Base-by-base conservation (phyloP, 2,113 vertebrate species). In the Turnix velox region DNA sequence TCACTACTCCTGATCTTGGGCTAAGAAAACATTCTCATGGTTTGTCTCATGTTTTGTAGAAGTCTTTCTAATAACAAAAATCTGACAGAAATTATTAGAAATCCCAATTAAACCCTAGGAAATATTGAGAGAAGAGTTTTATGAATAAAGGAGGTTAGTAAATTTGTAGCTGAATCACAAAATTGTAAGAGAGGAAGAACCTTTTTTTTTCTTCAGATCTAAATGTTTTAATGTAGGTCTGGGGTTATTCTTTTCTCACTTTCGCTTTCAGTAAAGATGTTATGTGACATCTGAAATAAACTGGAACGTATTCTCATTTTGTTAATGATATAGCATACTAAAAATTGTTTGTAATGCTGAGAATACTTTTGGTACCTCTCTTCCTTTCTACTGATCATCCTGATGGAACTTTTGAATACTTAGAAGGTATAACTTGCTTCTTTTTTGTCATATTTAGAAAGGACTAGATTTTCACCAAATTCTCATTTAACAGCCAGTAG, bases 1-100 rank as follows among this genome's bases (percentile, higher is more conserved):
- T 7, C 12, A 10, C 10, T 35, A 0, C 3, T 43, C 19, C 40
- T 27, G 8, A 39, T 31, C 2, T 1, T 3, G 11, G 31, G 8
- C 11, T 63, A 40, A 77, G 20, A 75, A 77, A 69, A 3, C 20
- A 4, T 37, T 61, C n/a, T 9, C 6, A 20, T 16, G 3, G 3
- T 6, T 16, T 55, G 10, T 48, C 14, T 7, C 7, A 52, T 24
- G 3, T 54, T 87, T 61, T 88, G 7, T 2, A 51, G 25, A 74
- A 22, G 4, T n/a, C 42, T 2, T 49, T 43, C 24, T 51, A 14
- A 11, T 86, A 14, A 59, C 49, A 20, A 83, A 91, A 84, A 59
- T 12, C 17, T 77, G 18, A 55, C 35, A 74, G 46, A 52, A 87
- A 46, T 37, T 1, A 28, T 3, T 30, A 35, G 13, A 67, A 49